These are phyloP conservation scores for Thalassarche chlororhynchos DNA, from an alignment of 2,113 vertebrate genomes.

Conservation along the genomic window DNA sequence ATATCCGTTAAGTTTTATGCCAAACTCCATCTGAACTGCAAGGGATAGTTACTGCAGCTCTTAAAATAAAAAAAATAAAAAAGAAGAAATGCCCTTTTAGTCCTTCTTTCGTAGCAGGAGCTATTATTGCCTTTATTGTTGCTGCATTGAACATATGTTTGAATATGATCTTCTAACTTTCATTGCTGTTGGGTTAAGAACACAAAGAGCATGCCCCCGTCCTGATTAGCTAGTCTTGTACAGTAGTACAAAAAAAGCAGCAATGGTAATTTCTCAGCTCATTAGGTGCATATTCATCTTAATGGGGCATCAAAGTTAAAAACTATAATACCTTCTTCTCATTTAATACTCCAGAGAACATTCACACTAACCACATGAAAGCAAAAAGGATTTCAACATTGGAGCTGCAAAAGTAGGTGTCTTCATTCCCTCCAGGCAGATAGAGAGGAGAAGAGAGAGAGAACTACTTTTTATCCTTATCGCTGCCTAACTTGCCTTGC, in stretches of 20 bases:
- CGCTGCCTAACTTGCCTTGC: not conserved
- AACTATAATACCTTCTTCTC: constrained; percentile 74
- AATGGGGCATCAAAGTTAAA: constrained; percentile 78
- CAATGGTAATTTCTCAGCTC: constrained; percentile 74
- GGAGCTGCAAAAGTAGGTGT: constrained; percentile 62
- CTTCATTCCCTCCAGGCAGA: constrained; percentile 46
- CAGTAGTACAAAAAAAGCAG: not conserved
- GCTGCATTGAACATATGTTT: constrained; percentile 56
- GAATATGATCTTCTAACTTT: constrained; percentile 43
- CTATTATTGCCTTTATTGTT: constrained; percentile 54
- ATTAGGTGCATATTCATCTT: constrained; percentile 77
- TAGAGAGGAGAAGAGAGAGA: not conserved
- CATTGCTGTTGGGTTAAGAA: constrained; percentile 35
- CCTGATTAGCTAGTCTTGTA: constrained; percentile 47
- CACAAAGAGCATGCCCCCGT: not conserved
- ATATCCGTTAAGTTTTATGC: not conserved
- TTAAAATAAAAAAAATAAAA: not conserved
- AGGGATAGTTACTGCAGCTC: not conserved
- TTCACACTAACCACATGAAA: constrained; percentile 69
- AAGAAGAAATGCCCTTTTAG: not conserved
- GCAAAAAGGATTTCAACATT: constrained; percentile 61
- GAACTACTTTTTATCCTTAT: not conserved
- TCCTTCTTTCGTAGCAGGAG: constrained; percentile 22
- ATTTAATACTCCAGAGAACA: constrained; percentile 74
- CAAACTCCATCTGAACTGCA: not conserved